Base-by-base conservation (phyloP, 2,113 vertebrate species). In the Micronycteris hirsuta region DNA sequence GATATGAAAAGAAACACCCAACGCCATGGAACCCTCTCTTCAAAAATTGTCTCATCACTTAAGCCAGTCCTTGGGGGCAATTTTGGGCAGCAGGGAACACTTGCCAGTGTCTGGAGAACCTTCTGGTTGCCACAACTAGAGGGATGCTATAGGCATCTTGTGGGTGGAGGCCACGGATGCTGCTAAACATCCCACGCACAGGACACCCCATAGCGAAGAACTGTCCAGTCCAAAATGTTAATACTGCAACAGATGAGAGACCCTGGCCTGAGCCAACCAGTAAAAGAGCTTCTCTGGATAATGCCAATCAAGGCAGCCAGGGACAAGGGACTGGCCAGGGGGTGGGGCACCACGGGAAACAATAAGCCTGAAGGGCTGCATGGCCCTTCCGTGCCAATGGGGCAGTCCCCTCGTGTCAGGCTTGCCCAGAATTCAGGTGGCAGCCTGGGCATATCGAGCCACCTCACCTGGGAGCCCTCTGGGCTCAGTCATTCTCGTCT, bases 1-100 rank as follows among this genome's bases (percentile, higher is more conserved):
- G 47, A 58, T 17, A 1, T 58, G 31, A 22, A 67, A 65, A 84
- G 19, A 68, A 89, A 22, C 58, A 38, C 5, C 31, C 43, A 24
- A 92, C 87, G 63, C 24, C 61, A 71, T 15, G 11, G 65, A 83
- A 83, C 13, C 20, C 28, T 89, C 43, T 88, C 56, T 65, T 94
- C n/a, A 47, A 76, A 88, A 74, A 58, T 5, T 67, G 80, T 31
- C 47, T 86, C 33, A 84, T 1, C 74, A 43, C n/a, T 47, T n/a
- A 78, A 83, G 13, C 31, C 56, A 86, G 20, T 73, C 92, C 45
- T 5, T 0, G 9, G 33, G 19, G 38, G 14, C 45, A 22, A 45
- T 28, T 88, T 1, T 81, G 63, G 7, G 70, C 82, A 85, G 12
- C 43, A 85, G 14, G 19, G 56, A 31, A 28, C 45, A 71, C 52